These are phyloP conservation scores for Adoxophyes honmai DNA, from an alignment of 1,140 invertebrate species.

Conservation along the genomic window DNA sequence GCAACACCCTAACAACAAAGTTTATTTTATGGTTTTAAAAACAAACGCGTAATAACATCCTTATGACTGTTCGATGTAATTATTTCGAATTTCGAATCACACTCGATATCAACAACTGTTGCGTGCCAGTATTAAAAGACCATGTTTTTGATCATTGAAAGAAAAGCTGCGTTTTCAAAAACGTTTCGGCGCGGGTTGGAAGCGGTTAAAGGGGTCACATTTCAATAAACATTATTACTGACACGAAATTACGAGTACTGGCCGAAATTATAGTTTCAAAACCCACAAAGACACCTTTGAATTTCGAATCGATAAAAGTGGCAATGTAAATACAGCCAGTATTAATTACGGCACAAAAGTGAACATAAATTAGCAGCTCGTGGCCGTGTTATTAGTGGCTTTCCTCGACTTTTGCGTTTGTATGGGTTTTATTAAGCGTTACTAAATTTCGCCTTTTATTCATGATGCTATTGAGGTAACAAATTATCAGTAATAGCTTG, in stretches of 20 bases:
- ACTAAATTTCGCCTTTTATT: constrained; percentile 25
- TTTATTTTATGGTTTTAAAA: constrained; percentile 41
- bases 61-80: constrained; percentile 48
- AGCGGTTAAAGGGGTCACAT: constrained; percentile 49
- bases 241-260: constrained; percentile 44
- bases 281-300: constrained; percentile 45
- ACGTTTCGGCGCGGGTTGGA: constrained; percentile 29
- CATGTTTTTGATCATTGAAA: constrained; percentile 35
- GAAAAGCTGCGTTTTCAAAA: constrained; percentile 21
- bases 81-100: constrained; percentile 54
- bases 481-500: constrained; percentile 12
- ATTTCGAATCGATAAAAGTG: constrained; percentile 21
- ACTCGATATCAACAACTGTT: constrained; percentile 65
- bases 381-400: constrained; percentile 46
- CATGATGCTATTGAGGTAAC: constrained; percentile 2
- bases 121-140: constrained; percentile 34
- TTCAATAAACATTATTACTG: constrained; percentile 44
- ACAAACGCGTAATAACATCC: constrained; percentile 58
- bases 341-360: constrained; percentile 51
- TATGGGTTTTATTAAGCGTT: constrained; percentile 32
- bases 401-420: constrained; percentile 32
- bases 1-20: constrained; percentile 29
- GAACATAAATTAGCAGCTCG: constrained; percentile 56
- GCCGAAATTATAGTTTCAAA: constrained; percentile 64
- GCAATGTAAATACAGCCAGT: constrained; percentile 37